Percentiles rank a stretch among this genome's conserved stretches.
phyloP scores from a whole-genome alignment of 2,888 invertebrate species.

The Agriopis marginaria region DNA sequence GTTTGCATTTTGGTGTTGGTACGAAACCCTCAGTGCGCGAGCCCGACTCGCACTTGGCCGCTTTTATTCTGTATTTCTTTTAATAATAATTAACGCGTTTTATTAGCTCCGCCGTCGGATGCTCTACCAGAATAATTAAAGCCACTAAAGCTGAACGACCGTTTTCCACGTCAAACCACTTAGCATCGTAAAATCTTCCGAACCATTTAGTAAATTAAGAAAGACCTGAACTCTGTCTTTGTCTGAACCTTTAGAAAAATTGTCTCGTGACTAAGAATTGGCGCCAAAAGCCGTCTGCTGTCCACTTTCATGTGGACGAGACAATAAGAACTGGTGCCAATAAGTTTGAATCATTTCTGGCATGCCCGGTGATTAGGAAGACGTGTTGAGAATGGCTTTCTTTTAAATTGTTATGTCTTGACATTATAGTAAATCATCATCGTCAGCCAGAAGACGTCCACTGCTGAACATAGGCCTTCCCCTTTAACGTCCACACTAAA shows the following conservation, averaged over 20 bases:
- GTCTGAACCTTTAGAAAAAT: constrained; percentile 14
- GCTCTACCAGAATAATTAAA: background rate
- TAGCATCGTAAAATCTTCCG: background rate
- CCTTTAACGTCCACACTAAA: too few relatives aligned
- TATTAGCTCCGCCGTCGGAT: background rate
- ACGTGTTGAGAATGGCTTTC: constrained; percentile 8
- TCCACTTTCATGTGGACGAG: constrained; percentile 5
- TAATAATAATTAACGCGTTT: too few relatives aligned
- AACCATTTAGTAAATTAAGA: constrained; percentile 20
- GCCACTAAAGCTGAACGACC: background rate
- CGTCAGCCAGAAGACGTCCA: too few relatives aligned
- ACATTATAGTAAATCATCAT: background rate
- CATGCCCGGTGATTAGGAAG: constrained; percentile 20
- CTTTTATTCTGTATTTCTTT: too few relatives aligned
- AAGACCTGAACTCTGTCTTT: constrained; percentile 23
- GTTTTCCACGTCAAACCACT: background rate
- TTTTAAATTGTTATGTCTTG: constrained; percentile 11
- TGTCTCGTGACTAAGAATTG: constrained; percentile 29
- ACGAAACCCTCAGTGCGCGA: too few relatives aligned
- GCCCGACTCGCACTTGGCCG: too few relatives aligned
- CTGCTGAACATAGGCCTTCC: too few relatives aligned
- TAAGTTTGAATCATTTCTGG: constrained; percentile 28
- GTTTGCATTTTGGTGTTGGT: too few relatives aligned
- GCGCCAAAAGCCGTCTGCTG: constrained; percentile 27
- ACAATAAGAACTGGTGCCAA: constrained; percentile 23